Base-by-base conservation (phyloP, 2,888 invertebrate species). In the Zaprionus obscuricornis region DNA sequence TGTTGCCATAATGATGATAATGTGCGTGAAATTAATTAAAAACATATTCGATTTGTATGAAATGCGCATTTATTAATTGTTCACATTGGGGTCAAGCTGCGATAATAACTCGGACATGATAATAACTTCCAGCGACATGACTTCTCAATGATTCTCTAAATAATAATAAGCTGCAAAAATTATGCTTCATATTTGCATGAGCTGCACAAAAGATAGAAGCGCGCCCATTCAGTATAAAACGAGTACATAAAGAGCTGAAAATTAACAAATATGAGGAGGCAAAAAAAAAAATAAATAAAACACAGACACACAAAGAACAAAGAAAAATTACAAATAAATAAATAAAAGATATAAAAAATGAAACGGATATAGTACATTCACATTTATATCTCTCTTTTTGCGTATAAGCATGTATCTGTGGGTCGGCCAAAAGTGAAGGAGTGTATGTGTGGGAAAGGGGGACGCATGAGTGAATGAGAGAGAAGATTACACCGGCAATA, bases 1-100 rank as follows among this genome's bases (percentile, higher is more conserved):
- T n/a, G n/a, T n/a, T n/a, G n/a, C n/a, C n/a, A n/a, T n/a, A 33
- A 33, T 8, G 5, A 24, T 8, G n/a, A n/a, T n/a, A 52, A 68
- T 73, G 57, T 74, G 70, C 64, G 58, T 78, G 56, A 74, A 77
- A 74, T 27, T 59, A 78, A 78, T 67, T 50, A 76, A 81, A 52
- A 27, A 47, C 34, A 42, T 74, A 57, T 83, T 73, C 57, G 50
- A 73, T 68, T 83, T 72, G 47, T 36, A 59, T 76, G 46, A 50
- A 67, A 67, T 51, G 11, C 11, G 8, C 14, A 20, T 20, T 17
- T 24, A 20, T 20, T 34, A 20, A 31, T 52, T 57, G 18, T 47
- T 33, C 55, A 17, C 14, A 45, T 47, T 52, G 50, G 76, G 55
- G 49, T 71, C 66, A 59, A 46, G 34, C 27, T 40, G 29, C 5